Percentiles rank a stretch among this genome's conserved stretches.
These are phyloP conservation scores for Sebastes trivittatus DNA, from an alignment of 2,797 vertebrate genomes.

Conservation along the genomic window DNA sequence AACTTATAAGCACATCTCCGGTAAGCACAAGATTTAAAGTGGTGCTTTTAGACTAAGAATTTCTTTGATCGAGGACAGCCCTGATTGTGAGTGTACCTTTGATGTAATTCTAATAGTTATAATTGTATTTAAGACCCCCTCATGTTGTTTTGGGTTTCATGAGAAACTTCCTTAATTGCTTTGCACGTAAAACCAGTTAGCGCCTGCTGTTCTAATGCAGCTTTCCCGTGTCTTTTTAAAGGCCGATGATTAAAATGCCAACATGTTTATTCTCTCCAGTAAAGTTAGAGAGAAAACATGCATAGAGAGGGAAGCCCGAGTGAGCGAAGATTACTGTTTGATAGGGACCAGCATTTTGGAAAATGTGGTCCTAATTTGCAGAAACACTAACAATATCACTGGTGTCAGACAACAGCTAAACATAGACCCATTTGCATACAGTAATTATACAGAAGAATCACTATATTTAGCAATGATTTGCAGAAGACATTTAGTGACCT, in stretches of 20 bases:
- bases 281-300: background rate
- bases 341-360: background rate
- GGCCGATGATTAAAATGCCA: background rate
- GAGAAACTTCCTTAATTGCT: background rate
- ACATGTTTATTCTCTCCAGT: background rate
- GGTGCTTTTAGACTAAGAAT: background rate
- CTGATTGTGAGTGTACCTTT: background rate
- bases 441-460: background rate
- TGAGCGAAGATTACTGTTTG: background rate
- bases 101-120: background rate
- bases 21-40: background rate
- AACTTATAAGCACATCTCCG: background rate
- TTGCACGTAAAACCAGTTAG: background rate
- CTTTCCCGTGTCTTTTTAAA: background rate
- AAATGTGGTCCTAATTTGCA: background rate
- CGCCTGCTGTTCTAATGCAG: background rate
- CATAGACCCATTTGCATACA: background rate
- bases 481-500: background rate
- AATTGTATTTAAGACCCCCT: background rate
- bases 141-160: background rate
- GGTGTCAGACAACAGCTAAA: background rate
- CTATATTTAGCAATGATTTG: background rate
- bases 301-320: background rate
- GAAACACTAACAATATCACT: background rate
- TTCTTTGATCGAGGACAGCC: background rate